A percentile compares a stretch with the other conserved stretches of the same genome.
phyloP scores from a whole-genome alignment of 2,888 invertebrate genomes.

The Polydrusus pterygomalis region DNA sequence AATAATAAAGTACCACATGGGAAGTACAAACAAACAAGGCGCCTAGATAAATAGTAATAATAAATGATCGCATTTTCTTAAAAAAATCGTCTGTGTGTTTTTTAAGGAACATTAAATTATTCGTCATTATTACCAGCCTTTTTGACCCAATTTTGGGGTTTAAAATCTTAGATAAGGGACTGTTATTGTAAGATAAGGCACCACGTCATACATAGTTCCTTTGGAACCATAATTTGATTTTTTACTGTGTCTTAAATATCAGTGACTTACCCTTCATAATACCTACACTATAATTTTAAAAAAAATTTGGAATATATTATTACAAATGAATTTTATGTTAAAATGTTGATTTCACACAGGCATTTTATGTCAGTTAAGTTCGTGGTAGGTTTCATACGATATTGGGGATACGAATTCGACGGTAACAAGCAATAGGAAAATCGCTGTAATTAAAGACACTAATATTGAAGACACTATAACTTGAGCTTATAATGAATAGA shows the following conservation, averaged over 20 bases:
- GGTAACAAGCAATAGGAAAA: too few relatives aligned
- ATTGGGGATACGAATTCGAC: too few relatives aligned
- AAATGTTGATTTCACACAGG: too few relatives aligned
- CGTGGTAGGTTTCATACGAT: too few relatives aligned
- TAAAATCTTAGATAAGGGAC: background rate
- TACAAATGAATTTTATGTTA: conserved; percentile 20
- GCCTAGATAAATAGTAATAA: too few relatives aligned
- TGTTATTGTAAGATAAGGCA: conserved; percentile 59
- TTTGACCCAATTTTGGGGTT: background rate
- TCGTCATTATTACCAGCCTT: conserved; percentile 9
- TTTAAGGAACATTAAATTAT: conserved; percentile 22
- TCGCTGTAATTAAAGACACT: conserved; percentile 38
- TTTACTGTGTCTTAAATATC: conserved; percentile 59
- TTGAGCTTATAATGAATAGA: conserved; percentile 59
- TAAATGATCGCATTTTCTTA: background rate
- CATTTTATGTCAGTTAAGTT: too few relatives aligned
- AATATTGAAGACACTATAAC: conserved; percentile 58
- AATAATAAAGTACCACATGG: too few relatives aligned
- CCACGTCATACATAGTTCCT: conserved; percentile 65
- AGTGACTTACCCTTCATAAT: conserved; percentile 57
- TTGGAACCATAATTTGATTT: conserved; percentile 62
- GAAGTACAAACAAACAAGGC: background rate
- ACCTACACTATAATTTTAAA: conserved; percentile 12
- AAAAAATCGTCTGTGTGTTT: conserved; percentile 35
- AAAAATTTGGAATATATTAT: conserved; percentile 20